A percentile compares a stretch with the other conserved stretches of the same genome.
Conservation (phyloP, 2,113 vertebrate species). For the Brachypteracias leptosomus region DNA sequence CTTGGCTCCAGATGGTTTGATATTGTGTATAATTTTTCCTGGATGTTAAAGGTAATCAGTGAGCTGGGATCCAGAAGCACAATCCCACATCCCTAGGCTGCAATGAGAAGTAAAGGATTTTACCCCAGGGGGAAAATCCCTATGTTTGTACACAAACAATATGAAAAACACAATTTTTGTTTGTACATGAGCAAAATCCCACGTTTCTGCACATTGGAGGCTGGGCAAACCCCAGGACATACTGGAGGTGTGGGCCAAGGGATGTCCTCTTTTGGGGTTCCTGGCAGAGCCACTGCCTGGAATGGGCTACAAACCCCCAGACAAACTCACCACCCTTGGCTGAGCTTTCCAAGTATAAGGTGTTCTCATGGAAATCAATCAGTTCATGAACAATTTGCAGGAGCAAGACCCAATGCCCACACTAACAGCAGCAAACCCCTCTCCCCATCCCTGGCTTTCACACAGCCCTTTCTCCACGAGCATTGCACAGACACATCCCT, state of each 20-base stretch:
- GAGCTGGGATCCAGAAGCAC: background rate
- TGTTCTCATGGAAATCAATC: background rate
- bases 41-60: background rate
- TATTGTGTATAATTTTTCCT: background rate
- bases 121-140: background rate
- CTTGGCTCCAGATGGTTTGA: background rate
- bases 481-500: background rate
- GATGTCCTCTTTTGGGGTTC: background rate
- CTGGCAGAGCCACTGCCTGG: background rate
- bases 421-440: accelerated
- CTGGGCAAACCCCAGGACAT: background rate
- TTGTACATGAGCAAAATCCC: background rate
- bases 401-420: background rate
- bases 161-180: background rate
- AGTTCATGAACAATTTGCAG: background rate
- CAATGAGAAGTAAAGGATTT: background rate
- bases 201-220: background rate
- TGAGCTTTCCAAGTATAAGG: background rate
- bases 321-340: background rate
- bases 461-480: background rate
- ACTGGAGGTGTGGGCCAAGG: background rate
- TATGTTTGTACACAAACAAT: background rate
- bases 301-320: background rate
- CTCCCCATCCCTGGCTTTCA: accelerated
- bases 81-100: background rate